Evolutionary conservation across 2,888 invertebrate species (phyloP).

Genomic region (Biston stratarius): DNA sequence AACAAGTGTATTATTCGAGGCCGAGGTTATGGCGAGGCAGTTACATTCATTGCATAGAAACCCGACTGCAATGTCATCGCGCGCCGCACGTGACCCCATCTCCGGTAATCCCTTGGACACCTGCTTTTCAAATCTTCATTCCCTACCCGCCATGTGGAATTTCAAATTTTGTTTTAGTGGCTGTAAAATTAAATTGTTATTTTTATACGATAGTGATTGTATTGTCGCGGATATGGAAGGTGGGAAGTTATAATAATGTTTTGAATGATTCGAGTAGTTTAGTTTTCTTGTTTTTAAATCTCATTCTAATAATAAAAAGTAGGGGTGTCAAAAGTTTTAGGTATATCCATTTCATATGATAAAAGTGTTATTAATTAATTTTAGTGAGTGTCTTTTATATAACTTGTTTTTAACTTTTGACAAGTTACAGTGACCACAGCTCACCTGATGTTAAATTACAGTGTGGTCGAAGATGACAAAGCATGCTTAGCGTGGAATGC

Average conservation of each 20-base stretch:
- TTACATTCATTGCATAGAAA: conserved; percentile 58
- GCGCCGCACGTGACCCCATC: conserved; percentile 82
- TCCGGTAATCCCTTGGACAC: conserved; percentile 78
- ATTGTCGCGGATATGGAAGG: conserved; percentile 24
- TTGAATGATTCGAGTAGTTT: conserved; percentile 6
- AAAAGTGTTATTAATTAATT: no score
- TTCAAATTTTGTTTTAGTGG: conserved; percentile 45
- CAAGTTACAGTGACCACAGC: no score
- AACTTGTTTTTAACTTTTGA: no score
- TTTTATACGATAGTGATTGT: conserved; percentile 41
- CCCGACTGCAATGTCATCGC: conserved; percentile 81
- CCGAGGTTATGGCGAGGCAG: not conserved
- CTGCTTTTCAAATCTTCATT: conserved; percentile 76
- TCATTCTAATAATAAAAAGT: no score
- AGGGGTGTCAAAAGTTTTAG: not conserved
- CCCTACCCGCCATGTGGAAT: conserved; percentile 47
- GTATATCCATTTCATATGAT: no score
- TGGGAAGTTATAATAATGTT: conserved; percentile 11
- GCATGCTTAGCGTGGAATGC: no score
- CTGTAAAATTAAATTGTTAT: conserved; percentile 47
- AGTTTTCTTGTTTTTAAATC: not conserved
- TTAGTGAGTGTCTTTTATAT: no score
- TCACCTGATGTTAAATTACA: no score
- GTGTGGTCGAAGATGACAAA: no score
- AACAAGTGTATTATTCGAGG: conserved; percentile 56